These are phyloP conservation scores for Catostomus latipinnis DNA, from an alignment of 2,797 vertebrate species.

Conservation along the genomic window DNA sequence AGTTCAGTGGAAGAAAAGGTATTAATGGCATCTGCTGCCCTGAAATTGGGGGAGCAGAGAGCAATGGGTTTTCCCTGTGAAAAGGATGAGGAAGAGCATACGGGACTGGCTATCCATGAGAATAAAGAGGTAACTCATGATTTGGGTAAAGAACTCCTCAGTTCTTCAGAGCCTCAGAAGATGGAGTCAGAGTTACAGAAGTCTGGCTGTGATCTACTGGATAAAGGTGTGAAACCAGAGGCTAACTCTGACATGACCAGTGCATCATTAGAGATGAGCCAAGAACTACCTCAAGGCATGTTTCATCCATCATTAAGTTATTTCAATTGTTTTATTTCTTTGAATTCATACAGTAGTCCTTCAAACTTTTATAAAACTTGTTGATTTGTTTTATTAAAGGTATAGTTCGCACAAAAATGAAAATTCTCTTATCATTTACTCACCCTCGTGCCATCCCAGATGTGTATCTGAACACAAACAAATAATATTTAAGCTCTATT, in stretches of 20 bases:
- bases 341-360: not conserved
- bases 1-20: not conserved
- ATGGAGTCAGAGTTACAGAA: not conserved
- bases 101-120: not conserved
- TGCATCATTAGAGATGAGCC: not conserved
- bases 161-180: not conserved
- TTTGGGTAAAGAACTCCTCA: not conserved
- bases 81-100: constrained; percentile 7
- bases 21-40: constrained; percentile 58
- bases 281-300: not conserved
- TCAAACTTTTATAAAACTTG: not conserved
- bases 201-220: constrained; percentile 7
- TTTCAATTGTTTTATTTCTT: not conserved
- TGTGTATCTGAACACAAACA: too few species aligned
- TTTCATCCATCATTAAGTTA: not conserved
- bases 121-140: not conserved
- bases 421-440: too few species aligned
- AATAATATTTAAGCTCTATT: too few species aligned
- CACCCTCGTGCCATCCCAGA: too few species aligned
- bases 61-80: constrained; percentile 53
- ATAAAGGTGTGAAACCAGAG: not conserved
- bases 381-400: not conserved
- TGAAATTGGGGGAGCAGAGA: constrained; percentile 31
- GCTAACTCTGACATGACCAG: not conserved
- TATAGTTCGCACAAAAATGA: too few species aligned